phyloP scores from a whole-genome alignment of 2,888 invertebrate species.

The Apodemia mormo region DNA sequence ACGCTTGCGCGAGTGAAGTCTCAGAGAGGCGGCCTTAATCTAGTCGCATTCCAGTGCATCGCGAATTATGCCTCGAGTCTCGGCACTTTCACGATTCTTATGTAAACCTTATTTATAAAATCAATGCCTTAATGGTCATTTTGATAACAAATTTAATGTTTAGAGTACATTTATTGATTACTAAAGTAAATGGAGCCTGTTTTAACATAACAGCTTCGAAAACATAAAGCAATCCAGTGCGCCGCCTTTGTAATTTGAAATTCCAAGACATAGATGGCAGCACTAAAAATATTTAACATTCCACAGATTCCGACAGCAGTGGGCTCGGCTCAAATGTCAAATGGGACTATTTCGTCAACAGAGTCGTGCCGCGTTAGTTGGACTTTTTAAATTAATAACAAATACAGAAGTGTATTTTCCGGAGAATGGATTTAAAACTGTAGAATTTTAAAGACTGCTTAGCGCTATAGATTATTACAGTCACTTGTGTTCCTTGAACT shows the following conservation, averaged over 20 bases:
- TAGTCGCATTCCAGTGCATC: constrained; percentile 70
- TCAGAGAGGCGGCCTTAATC: constrained; percentile 59
- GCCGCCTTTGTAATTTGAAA: constrained; percentile 65
- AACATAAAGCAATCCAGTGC: constrained; percentile 52
- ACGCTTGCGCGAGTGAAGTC: constrained; percentile 74
- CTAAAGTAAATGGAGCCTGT: neutral
- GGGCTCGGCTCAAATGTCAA: constrained; percentile 88
- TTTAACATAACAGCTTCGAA: constrained; percentile 30
- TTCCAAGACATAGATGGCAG: constrained; percentile 82
- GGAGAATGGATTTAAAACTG: constrained; percentile 70
- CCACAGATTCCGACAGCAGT: constrained; percentile 84
- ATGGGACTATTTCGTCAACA: constrained; percentile 83
- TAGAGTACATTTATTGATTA: neutral
- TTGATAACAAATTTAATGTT: constrained; percentile 12
- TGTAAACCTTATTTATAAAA: constrained; percentile 8
- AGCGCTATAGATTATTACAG: constrained; percentile 54
- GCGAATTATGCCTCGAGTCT: constrained; percentile 52
- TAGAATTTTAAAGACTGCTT: constrained; percentile 62
- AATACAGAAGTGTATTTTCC: constrained; percentile 66
- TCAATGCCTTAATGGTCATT: constrained; percentile 9
- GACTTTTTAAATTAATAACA: constrained; percentile 78
- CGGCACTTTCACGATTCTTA: constrained; percentile 47
- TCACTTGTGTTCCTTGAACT: constrained; percentile 56
- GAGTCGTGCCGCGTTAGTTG: constrained; percentile 80
- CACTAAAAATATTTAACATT: constrained; percentile 86